Percentiles rank a stretch among this genome's conserved stretches.
These are phyloP conservation scores for Doryteuthis pealeii DNA, from an alignment of 1,140 invertebrate species.

Conservation along the genomic window DNA sequence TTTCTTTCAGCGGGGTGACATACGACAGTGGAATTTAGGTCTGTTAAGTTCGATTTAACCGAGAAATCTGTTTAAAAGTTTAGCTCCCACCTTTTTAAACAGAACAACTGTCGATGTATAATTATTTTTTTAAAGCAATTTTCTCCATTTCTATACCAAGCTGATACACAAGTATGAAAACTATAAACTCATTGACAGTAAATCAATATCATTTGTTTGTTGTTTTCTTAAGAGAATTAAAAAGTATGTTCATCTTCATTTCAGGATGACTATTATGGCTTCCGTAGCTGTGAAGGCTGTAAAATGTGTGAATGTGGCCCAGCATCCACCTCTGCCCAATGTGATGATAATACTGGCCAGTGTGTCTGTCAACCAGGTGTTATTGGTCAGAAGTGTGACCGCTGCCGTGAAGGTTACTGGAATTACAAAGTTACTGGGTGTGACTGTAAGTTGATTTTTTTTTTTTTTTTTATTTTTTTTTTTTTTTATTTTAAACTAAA, in stretches of 20 bases:
- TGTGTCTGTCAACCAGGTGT: slow-evolving; percentile 72
- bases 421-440: slow-evolving; percentile 86
- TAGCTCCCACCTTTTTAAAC: too few species aligned
- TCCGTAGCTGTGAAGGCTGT: slow-evolving; percentile 79
- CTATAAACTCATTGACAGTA: too few species aligned
- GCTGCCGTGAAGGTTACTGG: slow-evolving; percentile 91
- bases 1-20: too few species aligned
- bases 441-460: slow-evolving; percentile 68
- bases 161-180: too few species aligned
- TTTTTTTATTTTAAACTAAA: too few species aligned
- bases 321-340: slow-evolving; percentile 79
- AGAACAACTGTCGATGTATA: too few species aligned
- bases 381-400: slow-evolving; percentile 79
- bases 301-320: slow-evolving; percentile 77
- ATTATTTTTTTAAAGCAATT: too few species aligned
- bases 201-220: too few species aligned
- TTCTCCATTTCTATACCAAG: too few species aligned
- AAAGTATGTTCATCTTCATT: slow-evolving; percentile 69
- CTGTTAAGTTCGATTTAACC: too few species aligned
- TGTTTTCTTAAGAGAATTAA: neutral
- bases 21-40: too few species aligned
- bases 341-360: slow-evolving; percentile 83
- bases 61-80: too few species aligned
- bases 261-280: slow-evolving; percentile 62
- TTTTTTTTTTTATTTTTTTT: slow-evolving; percentile 20